Evolutionary conservation across 2,113 vertebrate species (phyloP), one percentile per base, ranked within the genome.

Genomic region (Corapipo altera): DNA sequence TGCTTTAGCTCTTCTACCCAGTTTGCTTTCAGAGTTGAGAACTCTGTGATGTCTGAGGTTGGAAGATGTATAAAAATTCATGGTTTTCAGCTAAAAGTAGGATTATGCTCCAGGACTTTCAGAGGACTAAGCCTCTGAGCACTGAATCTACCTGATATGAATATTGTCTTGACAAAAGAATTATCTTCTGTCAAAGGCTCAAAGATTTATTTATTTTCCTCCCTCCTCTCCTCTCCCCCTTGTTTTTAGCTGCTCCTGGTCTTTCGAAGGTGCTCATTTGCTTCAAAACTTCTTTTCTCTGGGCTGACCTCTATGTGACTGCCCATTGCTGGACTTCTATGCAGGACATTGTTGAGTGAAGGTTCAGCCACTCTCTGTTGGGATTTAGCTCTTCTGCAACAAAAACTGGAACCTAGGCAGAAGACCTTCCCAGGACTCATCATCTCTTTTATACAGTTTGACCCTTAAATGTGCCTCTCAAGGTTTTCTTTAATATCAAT

Each of bases 261-360:
- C 33, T 69, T 82, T 52, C 23, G 21, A 59, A 33, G 10, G 5
- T 69, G 24, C 28, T 54, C 54, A 10, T n/a, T 59, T 85, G 8
- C 28, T 64, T 75, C 54, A 83, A 7, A 8, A 3, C 4, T 46
- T 66, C 7, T 72, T 59, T 17, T 27, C 4, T 65, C 23, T 43
- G 48, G 32, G 7, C 22, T 78, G 2, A 0, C 4, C 18, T 59
- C 51, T 13, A 8, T 30, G 15, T 72, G 39, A 44, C 43, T 88
- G 70, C 17, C 70, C 57, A 8, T 3, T 55, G 33, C 30, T 74
- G 35, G 2, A 26, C 26, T 21, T 35, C 57, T 72, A 21, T 19
- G 44, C 21, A 65, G 26, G 23, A 24, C 1, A 2, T 19, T 4
- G 1, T 9, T 0, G 2, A 43, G 21, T 11, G 19, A 66, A 72